Evolutionary conservation across 2,888 invertebrate genomes (phyloP).

Genomic region (Pristionchus exspectatus): DNA sequence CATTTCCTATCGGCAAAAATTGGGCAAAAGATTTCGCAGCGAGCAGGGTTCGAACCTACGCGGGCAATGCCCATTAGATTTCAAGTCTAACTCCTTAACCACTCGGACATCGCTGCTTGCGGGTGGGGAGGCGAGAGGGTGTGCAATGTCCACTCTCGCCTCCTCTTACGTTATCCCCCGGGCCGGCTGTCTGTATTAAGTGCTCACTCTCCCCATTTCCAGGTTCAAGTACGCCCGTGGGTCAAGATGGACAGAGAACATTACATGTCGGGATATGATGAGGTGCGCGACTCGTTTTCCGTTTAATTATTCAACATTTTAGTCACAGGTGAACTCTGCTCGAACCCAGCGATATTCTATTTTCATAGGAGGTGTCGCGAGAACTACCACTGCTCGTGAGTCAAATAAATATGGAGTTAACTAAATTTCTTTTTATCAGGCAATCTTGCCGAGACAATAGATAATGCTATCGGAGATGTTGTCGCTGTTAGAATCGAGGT

Average conservation of each 20-base stretch:
- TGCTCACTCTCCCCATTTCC: not conserved
- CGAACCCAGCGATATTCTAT: constrained; percentile 47
- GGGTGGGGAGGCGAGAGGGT: not conserved
- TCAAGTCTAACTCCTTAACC: constrained; percentile 85
- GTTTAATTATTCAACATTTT: not conserved
- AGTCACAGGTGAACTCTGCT: constrained; percentile 9
- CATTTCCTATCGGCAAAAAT: not conserved
- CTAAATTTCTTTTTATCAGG: not conserved
- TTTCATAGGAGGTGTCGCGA: constrained; percentile 54
- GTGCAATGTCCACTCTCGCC: not conserved
- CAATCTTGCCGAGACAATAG: constrained; percentile 48
- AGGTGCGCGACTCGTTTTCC: not conserved
- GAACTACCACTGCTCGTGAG: constrained; percentile 55
- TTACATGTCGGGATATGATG: constrained; percentile 30
- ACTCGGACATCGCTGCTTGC: constrained; percentile 79
- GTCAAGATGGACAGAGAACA: constrained; percentile 48
- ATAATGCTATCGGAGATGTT: constrained; percentile 49
- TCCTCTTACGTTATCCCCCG: not conserved
- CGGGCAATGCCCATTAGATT: constrained; percentile 85
- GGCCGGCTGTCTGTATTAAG: constrained; percentile 10
- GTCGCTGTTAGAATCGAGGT: constrained; percentile 52
- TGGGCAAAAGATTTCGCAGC: constrained; percentile 67
- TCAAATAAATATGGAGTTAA: not conserved
- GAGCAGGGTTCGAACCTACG: constrained; percentile 85
- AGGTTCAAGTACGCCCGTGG: constrained; percentile 56